Base-by-base conservation (phyloP, 2,113 vertebrate species). In the Centrocercus urophasianus region DNA sequence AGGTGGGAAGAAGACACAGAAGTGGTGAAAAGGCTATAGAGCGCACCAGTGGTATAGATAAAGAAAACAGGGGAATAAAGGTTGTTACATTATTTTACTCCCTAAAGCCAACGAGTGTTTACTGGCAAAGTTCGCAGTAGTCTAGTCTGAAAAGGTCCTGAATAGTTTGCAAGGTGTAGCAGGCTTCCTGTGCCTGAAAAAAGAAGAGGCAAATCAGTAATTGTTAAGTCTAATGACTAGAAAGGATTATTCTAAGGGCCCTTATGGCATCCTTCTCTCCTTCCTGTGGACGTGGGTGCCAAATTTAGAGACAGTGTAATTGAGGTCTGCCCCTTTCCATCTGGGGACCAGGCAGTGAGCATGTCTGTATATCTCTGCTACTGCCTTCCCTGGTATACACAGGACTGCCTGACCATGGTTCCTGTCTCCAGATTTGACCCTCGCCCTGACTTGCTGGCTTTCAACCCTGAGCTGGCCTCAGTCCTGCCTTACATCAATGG, bases 321-420 rank as follows among this genome's bases (percentile, higher is more conserved):
- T 64, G 36, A 40, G 36, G 24, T 25, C 36, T 64, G 36, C 25
- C 36, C 60, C 24, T 63, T 36, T 63, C 60, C 14, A 24, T 27
- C 36, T 38, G 34, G 9, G 34, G 22, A 25, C 20, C 34, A 61
- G 22, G 59, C 4, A 21, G 59, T 4, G 21, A 61, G 60, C 34
- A 61, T 16, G 34, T 25, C 60, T 22, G 34, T 34, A 38, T 34
- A 38, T 90, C 11, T 81, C 77, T 15, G 48, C 96, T 42, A 25
- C 24, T 12, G 5, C 40, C 96, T 14, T 89, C 50, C 28, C 81
- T 97, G 65, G 86, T 71, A 13, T 94, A 85, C 38, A 91, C 79
- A n/a, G 64, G 60, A 63, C 59, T 43, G 43, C 97, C 96, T 16
- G 1, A 7, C 0, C 96, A 96, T 0, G 94, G 95, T 1, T 13